Conservation (phyloP, 2,797 vertebrate species). For the Lemur catta region DNA sequence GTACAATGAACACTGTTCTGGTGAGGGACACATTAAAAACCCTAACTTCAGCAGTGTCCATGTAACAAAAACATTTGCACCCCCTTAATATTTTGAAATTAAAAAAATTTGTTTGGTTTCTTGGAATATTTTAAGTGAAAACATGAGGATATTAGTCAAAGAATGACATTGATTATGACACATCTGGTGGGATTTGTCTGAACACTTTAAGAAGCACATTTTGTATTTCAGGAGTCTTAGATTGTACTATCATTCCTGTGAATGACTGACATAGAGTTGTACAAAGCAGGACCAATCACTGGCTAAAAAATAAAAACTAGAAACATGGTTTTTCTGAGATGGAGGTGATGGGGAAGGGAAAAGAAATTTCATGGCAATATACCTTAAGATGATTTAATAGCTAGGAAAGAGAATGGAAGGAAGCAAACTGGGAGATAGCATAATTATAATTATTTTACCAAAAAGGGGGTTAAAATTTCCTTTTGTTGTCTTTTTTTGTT, state of each 20-base stretch:
- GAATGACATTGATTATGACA: background rate
- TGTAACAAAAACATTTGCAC: too few relatives aligned
- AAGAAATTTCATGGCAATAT: background rate
- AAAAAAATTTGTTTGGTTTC: background rate
- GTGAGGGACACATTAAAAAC: background rate
- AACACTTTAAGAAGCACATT: background rate
- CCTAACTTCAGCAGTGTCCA: too few relatives aligned
- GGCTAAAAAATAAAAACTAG: constrained; percentile 16
- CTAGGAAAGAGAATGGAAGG: background rate
- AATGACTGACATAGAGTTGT: background rate
- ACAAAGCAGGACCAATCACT: background rate
- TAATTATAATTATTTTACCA: constrained; percentile 26
- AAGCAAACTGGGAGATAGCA: constrained; percentile 16
- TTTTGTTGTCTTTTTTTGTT: background rate
- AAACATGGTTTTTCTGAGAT: constrained; percentile 6
- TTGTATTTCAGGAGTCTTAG: background rate
- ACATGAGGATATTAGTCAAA: background rate
- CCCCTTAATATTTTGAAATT: too few relatives aligned
- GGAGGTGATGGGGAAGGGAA: background rate
- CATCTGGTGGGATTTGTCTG: background rate
- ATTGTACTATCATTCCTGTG: background rate
- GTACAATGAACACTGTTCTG: background rate
- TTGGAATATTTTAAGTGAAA: constrained; percentile 50
- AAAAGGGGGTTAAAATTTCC: background rate
- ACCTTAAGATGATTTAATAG: constrained; percentile 16